A percentile compares a stretch with the other conserved stretches of the same genome.
phyloP scores from a whole-genome alignment of 1,140 invertebrate genomes.

The Drosophila triauraria region DNA sequence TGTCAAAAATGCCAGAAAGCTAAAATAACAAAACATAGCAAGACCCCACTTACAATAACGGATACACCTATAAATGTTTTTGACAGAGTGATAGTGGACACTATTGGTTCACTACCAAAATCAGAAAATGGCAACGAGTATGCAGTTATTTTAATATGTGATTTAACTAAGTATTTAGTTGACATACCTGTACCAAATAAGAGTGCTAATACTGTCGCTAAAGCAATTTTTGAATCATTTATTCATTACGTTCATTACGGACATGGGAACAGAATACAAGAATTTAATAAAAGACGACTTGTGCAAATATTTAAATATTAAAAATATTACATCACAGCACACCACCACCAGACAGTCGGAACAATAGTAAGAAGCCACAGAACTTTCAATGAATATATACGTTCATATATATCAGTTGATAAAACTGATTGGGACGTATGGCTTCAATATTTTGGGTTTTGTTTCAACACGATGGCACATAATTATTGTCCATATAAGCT shows the following conservation, averaged over 20 bases:
- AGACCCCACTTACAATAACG: too few species aligned
- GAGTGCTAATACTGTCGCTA: slow-evolving; percentile 21
- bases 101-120: too few species aligned
- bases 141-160: too few species aligned
- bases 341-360: not conserved
- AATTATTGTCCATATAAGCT: too few species aligned
- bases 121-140: too few species aligned
- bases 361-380: too few species aligned
- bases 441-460: slow-evolving; percentile 1
- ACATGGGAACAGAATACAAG: slow-evolving; percentile 1
- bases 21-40: too few species aligned
- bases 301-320: slow-evolving; percentile 29
- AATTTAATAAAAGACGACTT: slow-evolving; percentile 46
- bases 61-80: too few species aligned
- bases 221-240: slow-evolving; percentile 42
- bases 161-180: slow-evolving; percentile 6
- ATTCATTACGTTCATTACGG: slow-evolving; percentile 9
- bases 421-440: slow-evolving; percentile 17
- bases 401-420: slow-evolving; percentile 9
- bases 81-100: too few species aligned
- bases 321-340: slow-evolving; percentile 2
- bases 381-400: too few species aligned
- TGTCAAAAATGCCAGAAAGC: too few species aligned
- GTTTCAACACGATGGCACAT: slow-evolving; percentile 11
- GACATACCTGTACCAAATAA: slow-evolving; percentile 45